phyloP scores from a whole-genome alignment of 2,113 vertebrate species.

The Ptilorrhoa leucosticta region DNA sequence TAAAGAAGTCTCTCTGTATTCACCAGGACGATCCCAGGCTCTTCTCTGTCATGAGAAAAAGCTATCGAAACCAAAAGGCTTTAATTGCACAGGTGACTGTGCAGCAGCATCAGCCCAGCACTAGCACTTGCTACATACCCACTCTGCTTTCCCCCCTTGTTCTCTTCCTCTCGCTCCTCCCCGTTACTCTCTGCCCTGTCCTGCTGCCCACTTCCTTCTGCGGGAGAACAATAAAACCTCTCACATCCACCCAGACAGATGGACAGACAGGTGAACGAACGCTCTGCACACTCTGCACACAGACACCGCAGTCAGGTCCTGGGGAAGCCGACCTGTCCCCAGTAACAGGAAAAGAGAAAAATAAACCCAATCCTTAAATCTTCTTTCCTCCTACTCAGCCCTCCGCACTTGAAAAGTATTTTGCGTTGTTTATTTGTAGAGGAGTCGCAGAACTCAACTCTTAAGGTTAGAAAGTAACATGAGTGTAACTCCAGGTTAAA shows the following conservation, averaged over 20 bases:
- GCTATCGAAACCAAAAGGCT: not conserved
- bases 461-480: not conserved
- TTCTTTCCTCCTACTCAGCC: not conserved
- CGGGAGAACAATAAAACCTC: not conserved
- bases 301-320: not conserved
- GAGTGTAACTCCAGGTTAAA: not conserved
- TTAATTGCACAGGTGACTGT: not conserved
- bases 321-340: not conserved
- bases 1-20: not conserved
- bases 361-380: no score
- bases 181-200: not conserved
- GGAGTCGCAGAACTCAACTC: not conserved
- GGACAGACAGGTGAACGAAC: not conserved
- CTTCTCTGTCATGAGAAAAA: not conserved
- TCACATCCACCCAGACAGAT: not conserved
- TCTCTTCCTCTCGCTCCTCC: not conserved
- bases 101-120: not conserved
- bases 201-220: not conserved
- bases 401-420: not conserved
- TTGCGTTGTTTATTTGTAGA: not conserved
- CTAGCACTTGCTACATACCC: accelerated
- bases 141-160: not conserved
- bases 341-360: not conserved
- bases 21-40: not conserved
- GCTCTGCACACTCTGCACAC: not conserved